Base-by-base conservation (phyloP, 1,140 invertebrate genomes). In the Trissolcus basalis region DNA sequence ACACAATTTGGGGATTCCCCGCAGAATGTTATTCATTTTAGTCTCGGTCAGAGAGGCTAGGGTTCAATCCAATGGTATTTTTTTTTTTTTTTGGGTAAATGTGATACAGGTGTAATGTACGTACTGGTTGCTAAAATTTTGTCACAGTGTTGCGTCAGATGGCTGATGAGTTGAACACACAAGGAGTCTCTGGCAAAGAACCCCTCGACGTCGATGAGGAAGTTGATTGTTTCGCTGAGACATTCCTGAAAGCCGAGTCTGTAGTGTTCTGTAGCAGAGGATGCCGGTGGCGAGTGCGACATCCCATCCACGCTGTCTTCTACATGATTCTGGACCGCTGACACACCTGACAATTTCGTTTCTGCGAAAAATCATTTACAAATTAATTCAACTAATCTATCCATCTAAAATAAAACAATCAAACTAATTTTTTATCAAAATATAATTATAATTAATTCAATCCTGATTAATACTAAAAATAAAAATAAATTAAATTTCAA, bases 161-260 rank as follows among this genome's bases (percentile, higher is more conserved):
- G 96, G 27, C 91, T 91, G 41, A 96, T 90, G 1, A 98, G 87
- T 63, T 95, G 92, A 16, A 93, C 91, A 81, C 95, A 97, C 6
- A 97, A 87, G 0, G 93, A 91, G 80, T 97, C 96, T 0, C 92
- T 91, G 0, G 94, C 92, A 51, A 92, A 93, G 77, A 93, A 92
- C 0, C 94, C 95, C 81, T 96, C 94, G 0, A 93, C 91, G 78
- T 98, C 96, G 1, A 96, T 94, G 12, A 98, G 91, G 85, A 96
- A 98, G 75, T 96, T 91, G 87, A 97, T 93, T 0, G 93, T 92
- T 83, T 98, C 96, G 41, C 93, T 94, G 71, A 97, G 90, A 76
- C 96, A 97, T 84, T 97, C 96, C 84, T 96, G 94, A 87, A 94
- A 98, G 1, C 96, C 96, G 1, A 88, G 88, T 47, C 91, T 91